Base-by-base conservation (phyloP, 2,888 invertebrate species). In the Pterostichus madidus region DNA sequence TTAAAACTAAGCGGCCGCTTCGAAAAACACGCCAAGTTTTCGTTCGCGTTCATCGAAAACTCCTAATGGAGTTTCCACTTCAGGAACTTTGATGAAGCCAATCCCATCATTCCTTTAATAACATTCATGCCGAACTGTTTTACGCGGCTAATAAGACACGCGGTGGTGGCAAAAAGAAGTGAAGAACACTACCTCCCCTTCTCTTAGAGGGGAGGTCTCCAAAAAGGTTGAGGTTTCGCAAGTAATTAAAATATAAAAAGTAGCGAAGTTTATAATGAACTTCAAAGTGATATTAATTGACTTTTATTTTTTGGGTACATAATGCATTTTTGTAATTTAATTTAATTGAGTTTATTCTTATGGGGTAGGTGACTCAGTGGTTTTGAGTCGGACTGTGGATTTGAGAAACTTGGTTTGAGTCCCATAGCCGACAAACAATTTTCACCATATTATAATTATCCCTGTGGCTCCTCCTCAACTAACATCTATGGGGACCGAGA, bases 101-200 rank as follows among this genome's bases (percentile, higher is more conserved):
- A 71, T 71, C 13, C 46, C 71, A 71, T 71, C 71, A 15, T 68
- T 71, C 46, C 44, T 59, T 71, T 71, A 71, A 71, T 71, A 71
- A 71, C 71, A 71, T 71, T 71, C 71, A 71, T 46, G 71, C 71
- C 24, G 17, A 59, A 59, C 59, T 59, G 59, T 59, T 59, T 17
- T 10, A 59, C 17, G 17, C 17, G 13, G 59, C 59, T 59, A 59
- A 59, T 59, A 59, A 59, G 53, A 53, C 53, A 53, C 15, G 53
- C 13, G 5, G 15, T 10, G n/a, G 13, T 24, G 24, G 24, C 5
- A 1, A 2, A 11, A 1, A 44, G 44, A 44, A 10, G 2, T 11
- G 44, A 44, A n/a, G 13, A 15, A 53, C 53, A 15, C 53, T 5
- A 5, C 53, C 10, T n/a, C 59, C 31, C 1, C 59, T 17, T 4